phyloP scores from a whole-genome alignment of 35 echinoderm and acorn worm genomes.

The Ophioderma brevispina region DNA sequence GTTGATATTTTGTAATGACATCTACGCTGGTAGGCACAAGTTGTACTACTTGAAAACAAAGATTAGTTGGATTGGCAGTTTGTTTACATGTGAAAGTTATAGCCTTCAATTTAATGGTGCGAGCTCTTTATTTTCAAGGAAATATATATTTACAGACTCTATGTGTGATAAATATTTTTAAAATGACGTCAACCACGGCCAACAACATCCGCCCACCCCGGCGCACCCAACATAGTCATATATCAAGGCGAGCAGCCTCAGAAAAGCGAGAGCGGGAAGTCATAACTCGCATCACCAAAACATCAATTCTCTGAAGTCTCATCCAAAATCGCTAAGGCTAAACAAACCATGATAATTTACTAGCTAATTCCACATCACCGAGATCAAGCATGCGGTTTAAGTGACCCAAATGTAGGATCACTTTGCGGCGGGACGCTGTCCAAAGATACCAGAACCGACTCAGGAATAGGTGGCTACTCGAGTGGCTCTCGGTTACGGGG shows the following conservation, averaged over 20 bases:
- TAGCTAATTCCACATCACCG: constrained; percentile 34
- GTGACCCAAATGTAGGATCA: constrained; percentile 30
- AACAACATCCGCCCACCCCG: neutral
- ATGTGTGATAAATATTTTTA: neutral
- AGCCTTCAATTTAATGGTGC: no score
- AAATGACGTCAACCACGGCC: neutral
- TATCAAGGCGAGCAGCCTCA: constrained; percentile 42
- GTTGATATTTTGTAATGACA: no score
- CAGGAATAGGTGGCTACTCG: neutral
- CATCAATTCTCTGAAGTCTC: constrained; percentile 22
- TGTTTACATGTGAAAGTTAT: no score
- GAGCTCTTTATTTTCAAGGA: no score
- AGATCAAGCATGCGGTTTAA: constrained; percentile 27
- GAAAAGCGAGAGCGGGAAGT: constrained; percentile 61
- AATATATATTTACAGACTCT: no score
- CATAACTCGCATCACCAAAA: constrained; percentile 25
- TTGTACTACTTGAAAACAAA: no score
- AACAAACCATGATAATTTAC: constrained; percentile 48
- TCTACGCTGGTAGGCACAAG: no score
- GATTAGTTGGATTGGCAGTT: no score
- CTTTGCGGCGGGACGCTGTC: neutral
- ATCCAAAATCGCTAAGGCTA: constrained; percentile 30
- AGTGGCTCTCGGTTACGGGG: neutral
- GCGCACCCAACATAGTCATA: neutral
- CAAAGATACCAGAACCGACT: neutral